Base-by-base conservation (phyloP, 1,140 invertebrate species). In the Atta colombica region DNA sequence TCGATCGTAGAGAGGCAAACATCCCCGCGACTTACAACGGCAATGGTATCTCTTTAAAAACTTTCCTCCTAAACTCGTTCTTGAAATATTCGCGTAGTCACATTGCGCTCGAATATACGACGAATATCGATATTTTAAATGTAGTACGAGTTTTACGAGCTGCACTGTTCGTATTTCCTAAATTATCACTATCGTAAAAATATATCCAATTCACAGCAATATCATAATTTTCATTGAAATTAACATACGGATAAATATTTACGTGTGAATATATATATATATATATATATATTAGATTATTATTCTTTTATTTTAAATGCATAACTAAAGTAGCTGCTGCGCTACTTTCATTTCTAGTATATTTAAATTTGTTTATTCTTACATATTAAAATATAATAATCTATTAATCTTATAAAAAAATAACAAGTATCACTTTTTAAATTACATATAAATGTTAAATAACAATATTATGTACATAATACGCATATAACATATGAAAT, bases 161-260 rank as follows among this genome's bases (percentile, higher is more conserved):
- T 21, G 65, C 18, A 4, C 21, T 31, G 65, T 39, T 39, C 66
- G 35, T 71, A 81, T 81, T 81, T 81, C 49, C 55, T 14, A 18
- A 28, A 81, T 81, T 53, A 71, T 81, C 55, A 51, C 49, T 35
- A 39, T 61, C 65, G n/a, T 82, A 60, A 82, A 78, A 74, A 51
- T 82, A 61, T 31, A 31, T 51, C 18, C 3, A 60, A 28, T 35
- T 21, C 12, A 71, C 39, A 51, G 10, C 31, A 12, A 63, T 58
- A 14, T 53, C 8, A 51, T 10, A 31, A 3, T 74, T 51, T 49
- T n/a, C 21, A 49, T 10, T 61, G 25, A 85, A 88, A 68, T 69
- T 81, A 69, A 71, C 35, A 6, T 55, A 45, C 5, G 31, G 10
- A 51, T 31, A 2, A 49, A 78, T 28, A 65, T 49, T 6, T 14